phyloP scores from a whole-genome alignment of 2,797 vertebrate genomes.

The Mormyrus proboscirostris region DNA sequence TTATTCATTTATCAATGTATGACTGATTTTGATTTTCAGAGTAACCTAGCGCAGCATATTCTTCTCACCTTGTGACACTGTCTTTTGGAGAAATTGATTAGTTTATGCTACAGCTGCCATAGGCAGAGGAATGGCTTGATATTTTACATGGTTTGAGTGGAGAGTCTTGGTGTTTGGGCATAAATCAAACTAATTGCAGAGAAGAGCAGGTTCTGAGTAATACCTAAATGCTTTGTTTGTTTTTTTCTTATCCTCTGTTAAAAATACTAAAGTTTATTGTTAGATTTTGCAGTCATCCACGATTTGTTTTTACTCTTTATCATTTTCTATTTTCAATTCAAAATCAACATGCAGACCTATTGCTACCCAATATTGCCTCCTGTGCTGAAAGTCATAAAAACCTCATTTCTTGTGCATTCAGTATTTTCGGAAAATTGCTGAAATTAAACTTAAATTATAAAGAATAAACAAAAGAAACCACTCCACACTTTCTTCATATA shows the following conservation, averaged over 20 bases:
- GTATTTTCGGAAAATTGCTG: neutral
- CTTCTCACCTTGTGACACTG: neutral
- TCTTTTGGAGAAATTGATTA: neutral
- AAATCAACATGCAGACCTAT: neutral
- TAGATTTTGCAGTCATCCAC: neutral
- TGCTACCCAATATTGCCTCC: neutral
- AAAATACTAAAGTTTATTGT: neutral
- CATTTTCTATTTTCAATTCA: neutral
- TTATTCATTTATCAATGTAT: neutral
- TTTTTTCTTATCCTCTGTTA: neutral
- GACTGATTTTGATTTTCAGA: neutral
- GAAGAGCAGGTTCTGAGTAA: neutral
- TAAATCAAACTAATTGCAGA: neutral
- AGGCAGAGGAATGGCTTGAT: neutral
- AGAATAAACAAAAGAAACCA: neutral
- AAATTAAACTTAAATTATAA: neutral
- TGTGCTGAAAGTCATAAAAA: neutral
- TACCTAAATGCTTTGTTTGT: neutral
- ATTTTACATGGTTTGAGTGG: neutral
- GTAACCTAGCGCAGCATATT: neutral
- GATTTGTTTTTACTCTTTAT: neutral
- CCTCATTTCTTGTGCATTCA: neutral
- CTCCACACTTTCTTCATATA: neutral
- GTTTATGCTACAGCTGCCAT: neutral
- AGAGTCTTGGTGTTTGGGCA: neutral